Conservation (phyloP, 1,140 invertebrate genomes). For the Penaeus indicus region DNA sequence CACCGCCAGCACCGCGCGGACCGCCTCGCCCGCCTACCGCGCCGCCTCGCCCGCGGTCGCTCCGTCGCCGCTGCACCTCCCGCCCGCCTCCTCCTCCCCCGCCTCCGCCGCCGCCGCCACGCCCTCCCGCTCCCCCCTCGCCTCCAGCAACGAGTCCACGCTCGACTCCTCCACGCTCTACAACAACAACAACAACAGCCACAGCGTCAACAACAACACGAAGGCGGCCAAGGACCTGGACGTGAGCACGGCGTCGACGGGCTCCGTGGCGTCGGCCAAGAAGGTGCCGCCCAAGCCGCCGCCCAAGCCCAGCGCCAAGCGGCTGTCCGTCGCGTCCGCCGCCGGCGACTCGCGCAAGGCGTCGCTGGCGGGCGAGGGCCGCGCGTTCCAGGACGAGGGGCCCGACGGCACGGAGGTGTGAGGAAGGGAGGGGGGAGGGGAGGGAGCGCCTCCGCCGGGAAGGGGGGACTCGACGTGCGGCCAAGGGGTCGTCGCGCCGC, state of each 20-base stretch:
- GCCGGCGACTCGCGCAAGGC: constrained; percentile 51
- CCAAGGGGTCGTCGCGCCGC: too few species aligned
- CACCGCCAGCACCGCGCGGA: constrained; percentile 45
- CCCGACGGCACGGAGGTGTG: constrained; percentile 69
- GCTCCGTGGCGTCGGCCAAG: constrained; percentile 29
- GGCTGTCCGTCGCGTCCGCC: constrained; percentile 56
- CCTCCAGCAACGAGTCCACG: constrained; percentile 49
- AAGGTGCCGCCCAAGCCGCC: constrained; percentile 69
- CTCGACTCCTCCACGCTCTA: constrained; percentile 45
- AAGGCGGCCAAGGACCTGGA: constrained; percentile 1
- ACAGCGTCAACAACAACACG: constrained; percentile 15
- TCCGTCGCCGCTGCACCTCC: constrained; percentile 1
- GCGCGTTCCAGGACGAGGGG: constrained; percentile 65
- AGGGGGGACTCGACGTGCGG: too few species aligned
- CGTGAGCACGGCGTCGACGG: neutral
- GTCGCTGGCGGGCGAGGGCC: constrained; percentile 53
- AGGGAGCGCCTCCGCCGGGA: too few species aligned
- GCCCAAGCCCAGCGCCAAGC: constrained; percentile 68
- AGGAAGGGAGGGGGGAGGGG: constrained; percentile 37
- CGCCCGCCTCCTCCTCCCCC: constrained; percentile 19
- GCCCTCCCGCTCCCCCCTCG: constrained; percentile 14
- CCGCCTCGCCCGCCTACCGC: constrained; percentile 37
- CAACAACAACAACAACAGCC: constrained; percentile 46
- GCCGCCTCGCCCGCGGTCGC: constrained; percentile 2
- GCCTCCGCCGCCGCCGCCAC: constrained; percentile 1